Conservation (phyloP, 2,888 invertebrate genomes). For the Siphlonurus alternatus region DNA sequence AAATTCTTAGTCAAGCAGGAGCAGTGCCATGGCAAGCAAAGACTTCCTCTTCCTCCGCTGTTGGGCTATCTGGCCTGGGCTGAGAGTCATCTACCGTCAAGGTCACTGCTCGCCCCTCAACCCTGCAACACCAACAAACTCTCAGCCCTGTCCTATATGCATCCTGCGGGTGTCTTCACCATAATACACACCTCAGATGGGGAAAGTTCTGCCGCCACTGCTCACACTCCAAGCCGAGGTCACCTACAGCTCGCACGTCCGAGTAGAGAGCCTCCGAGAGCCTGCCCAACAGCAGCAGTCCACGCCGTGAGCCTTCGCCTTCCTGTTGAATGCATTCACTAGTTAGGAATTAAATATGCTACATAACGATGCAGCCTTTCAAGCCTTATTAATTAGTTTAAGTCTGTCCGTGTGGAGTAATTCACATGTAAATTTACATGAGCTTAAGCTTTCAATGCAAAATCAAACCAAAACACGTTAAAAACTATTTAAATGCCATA, state of each 20-base stretch:
- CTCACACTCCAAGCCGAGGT: not conserved
- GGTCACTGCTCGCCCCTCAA: not conserved
- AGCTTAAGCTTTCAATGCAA: too few relatives aligned
- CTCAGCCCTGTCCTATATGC: too few relatives aligned
- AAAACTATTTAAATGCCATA: too few relatives aligned
- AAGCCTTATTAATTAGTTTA: not conserved
- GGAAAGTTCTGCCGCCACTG: not conserved
- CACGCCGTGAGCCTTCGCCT: not conserved
- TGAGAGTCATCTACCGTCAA: not conserved
- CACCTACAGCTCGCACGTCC: not conserved
- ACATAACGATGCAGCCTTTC: not conserved
- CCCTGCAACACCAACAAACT: too few relatives aligned
- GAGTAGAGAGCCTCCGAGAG: not conserved
- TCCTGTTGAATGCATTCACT: not conserved
- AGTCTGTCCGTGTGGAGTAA: too few relatives aligned
- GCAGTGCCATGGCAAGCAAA: not conserved
- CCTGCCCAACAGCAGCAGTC: not conserved
- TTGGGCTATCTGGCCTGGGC: not conserved
- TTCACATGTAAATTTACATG: too few relatives aligned
- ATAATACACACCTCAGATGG: not conserved
- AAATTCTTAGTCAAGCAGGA: too few relatives aligned
- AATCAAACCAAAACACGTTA: too few relatives aligned
- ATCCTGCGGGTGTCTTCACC: too few relatives aligned
- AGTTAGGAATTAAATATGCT: not conserved
- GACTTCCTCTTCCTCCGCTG: not conserved